Evolutionary conservation across 2,797 vertebrate species (phyloP), one percentile per base, ranked within the genome.

Genomic region (Lophius americanus): DNA sequence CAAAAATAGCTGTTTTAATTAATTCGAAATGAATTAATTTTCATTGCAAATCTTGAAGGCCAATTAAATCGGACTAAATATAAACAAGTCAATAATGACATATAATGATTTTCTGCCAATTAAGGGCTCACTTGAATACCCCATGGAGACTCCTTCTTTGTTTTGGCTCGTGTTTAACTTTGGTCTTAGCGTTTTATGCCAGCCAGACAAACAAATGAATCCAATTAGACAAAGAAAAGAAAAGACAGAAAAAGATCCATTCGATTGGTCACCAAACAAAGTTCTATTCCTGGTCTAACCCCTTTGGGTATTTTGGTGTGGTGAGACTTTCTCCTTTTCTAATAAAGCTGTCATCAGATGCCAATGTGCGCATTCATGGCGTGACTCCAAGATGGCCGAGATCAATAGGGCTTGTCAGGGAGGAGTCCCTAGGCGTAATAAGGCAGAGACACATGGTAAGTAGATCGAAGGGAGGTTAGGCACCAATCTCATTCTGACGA

Each of bases 331-430:
- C 71, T 75, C 70, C 74, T 71, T 82, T 76, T 78, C 86, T 86
- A 88, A 91, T 88, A 89, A 85, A 90, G 79, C 85, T 84, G 83
- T 88, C 81, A 82, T 85, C 76, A 78, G 73, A 78, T 86, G 78
- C 78, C 80, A 76, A 74, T 81, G 77, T 81, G 70, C 63, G 70
- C 79, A 82, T 82, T 73, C 48, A 64, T 82, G 77, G 85, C 79
- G 4, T 73, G 23, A 39, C 73, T 86, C 81, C 79, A 79, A 83
- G 74, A 73, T 64, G 58, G 66, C 72, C 62, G 49, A 70, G 85
- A 89, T 90, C 88, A 87, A 90, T 86, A 84, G 70, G 6, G 60
- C 46, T 76, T 85, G 86, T 82, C 86, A 81, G 79, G 70, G 57
- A 83, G 61, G 35, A 39, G 56, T 73, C 78, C 73, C 60, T 50